Percentiles rank a stretch among this genome's conserved stretches.
Evolutionary conservation across 2,888 invertebrate species (phyloP).

Genomic region (Horisme vitalbata): DNA sequence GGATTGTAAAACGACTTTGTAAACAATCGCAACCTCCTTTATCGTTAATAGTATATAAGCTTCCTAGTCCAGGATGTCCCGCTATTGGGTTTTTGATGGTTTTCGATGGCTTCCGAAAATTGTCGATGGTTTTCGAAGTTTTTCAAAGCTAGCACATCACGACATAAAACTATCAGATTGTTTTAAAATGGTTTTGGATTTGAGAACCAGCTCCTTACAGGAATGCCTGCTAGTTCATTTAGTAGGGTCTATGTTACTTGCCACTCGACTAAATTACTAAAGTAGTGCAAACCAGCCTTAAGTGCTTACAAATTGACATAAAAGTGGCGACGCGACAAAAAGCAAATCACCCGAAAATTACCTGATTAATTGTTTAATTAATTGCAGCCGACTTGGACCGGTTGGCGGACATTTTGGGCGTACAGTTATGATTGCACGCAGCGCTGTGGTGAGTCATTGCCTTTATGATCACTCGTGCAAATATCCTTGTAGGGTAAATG

Average conservation of each 20-base stretch:
- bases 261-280: too few relatives aligned
- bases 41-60: too few relatives aligned
- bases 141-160: conserved; percentile 5
- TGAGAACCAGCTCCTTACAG: too few relatives aligned
- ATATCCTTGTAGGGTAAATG: too few relatives aligned
- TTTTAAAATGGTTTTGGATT: not conserved
- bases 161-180: conserved; percentile 8
- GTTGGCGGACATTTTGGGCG: conserved; percentile 14
- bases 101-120: conserved; percentile 2
- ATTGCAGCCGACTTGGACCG: conserved; percentile 51
- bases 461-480: too few relatives aligned
- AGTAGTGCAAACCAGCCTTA: too few relatives aligned
- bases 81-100: conserved; percentile 20
- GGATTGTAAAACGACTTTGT: too few relatives aligned
- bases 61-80: too few relatives aligned
- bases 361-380: conserved; percentile 82
- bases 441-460: conserved; percentile 12
- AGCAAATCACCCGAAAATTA: conserved; percentile 78
- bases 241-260: too few relatives aligned
- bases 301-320: conserved; percentile 31
- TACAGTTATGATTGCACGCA: conserved; percentile 17
- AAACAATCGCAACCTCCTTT: too few relatives aligned
- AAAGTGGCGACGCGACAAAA: conserved; percentile 50
- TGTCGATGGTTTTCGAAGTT: conserved; percentile 7
- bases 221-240: not conserved